phyloP scores from a whole-genome alignment of 2,113 vertebrate species.

The Pelvicachromis taeniatus region DNA sequence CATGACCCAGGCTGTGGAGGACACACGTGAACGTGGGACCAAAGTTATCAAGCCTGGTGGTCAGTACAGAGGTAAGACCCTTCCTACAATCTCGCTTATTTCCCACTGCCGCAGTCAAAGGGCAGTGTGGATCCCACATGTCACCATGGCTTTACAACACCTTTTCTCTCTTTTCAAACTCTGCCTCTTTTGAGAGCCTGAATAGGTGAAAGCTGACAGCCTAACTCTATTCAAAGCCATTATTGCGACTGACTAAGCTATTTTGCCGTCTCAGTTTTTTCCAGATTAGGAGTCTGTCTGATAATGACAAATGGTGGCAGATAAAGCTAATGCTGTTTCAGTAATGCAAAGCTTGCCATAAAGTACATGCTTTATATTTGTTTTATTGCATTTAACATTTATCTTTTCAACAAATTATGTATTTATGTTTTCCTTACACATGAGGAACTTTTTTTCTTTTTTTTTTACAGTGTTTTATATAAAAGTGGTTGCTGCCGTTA shows the following conservation, averaged over 20 bases:
- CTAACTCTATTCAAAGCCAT: conserved; percentile 28
- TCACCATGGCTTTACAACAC: not conserved
- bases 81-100: not conserved
- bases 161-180: conserved; percentile 26
- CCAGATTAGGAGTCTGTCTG: conserved; percentile 34
- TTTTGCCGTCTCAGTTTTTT: conserved; percentile 24
- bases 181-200: conserved; percentile 17
- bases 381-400: not conserved
- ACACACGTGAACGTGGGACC: conserved; percentile 83
- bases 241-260: conserved; percentile 16
- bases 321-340: conserved; percentile 7
- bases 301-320: conserved; percentile 13
- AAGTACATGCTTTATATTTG: not conserved
- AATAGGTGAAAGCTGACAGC: conserved; percentile 39
- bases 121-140: not conserved
- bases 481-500: not conserved
- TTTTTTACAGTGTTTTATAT: not conserved
- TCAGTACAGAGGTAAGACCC: conserved; percentile 66
- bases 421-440: not conserved
- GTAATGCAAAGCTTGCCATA: not conserved
- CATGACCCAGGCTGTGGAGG: conserved; percentile 85
- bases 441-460: too few species aligned
- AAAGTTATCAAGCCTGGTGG: conserved; percentile 88
- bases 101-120: not conserved
- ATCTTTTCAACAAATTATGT: not conserved